Evolutionary conservation across 2,888 invertebrate species (phyloP).

Genomic region (Ormyrus rosae): DNA sequence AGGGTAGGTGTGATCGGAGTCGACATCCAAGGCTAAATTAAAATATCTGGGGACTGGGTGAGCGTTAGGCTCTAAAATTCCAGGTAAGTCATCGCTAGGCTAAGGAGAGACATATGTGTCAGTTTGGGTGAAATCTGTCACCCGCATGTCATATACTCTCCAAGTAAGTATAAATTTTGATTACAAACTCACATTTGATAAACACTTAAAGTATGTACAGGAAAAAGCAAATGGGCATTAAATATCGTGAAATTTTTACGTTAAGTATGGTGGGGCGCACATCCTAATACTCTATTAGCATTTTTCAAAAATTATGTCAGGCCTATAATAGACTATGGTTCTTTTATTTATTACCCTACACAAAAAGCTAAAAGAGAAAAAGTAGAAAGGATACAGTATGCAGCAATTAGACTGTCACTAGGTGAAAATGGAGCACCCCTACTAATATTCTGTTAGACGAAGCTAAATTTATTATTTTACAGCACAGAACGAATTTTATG

Average conservation of each 20-base stretch:
- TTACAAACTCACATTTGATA: neutral
- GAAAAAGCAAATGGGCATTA: slow-evolving; percentile 16
- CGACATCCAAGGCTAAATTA: too few species aligned
- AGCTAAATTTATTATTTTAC: slow-evolving; percentile 24
- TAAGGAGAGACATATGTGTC: too few species aligned
- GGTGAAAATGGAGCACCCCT: slow-evolving; percentile 30
- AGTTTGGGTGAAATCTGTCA: too few species aligned
- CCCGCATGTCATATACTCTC: too few species aligned
- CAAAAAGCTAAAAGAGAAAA: slow-evolving; percentile 17
- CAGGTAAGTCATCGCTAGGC: too few species aligned
- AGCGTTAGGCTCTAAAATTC: too few species aligned
- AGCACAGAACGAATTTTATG: slow-evolving; percentile 34
- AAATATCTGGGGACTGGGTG: too few species aligned
- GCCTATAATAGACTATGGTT: slow-evolving; percentile 43
- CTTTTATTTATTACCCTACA: slow-evolving; percentile 48
- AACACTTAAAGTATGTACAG: neutral
- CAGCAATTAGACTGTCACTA: slow-evolving; percentile 10
- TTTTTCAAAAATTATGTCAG: slow-evolving; percentile 32
- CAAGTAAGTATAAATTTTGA: slow-evolving; percentile 22
- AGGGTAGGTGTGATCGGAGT: too few species aligned
- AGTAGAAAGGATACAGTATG: slow-evolving; percentile 40
- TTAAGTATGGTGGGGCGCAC: slow-evolving; percentile 44
- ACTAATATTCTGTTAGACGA: slow-evolving; percentile 32
- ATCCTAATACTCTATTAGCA: slow-evolving; percentile 31
- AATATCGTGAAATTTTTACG: slow-evolving; percentile 52